Conservation (phyloP, 2,113 vertebrate genomes). For the Hydrolagus affinis region DNA sequence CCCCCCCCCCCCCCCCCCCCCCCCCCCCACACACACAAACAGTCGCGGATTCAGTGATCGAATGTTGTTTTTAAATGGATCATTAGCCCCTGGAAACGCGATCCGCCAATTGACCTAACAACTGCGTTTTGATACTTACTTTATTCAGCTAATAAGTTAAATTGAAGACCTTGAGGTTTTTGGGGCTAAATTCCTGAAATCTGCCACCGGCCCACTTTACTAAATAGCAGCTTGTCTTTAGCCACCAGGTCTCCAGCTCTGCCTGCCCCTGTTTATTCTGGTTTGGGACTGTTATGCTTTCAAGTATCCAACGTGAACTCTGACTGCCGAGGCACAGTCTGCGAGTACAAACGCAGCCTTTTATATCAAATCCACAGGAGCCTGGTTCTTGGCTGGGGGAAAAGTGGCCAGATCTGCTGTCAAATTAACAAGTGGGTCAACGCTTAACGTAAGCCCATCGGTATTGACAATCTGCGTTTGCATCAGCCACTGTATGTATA, state of each 20-base stretch:
- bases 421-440: neutral
- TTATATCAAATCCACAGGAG: neutral
- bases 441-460: neutral
- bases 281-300: neutral
- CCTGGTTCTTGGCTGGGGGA: neutral
- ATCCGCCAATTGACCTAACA: no score
- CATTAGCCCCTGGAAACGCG: no score
- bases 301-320: neutral
- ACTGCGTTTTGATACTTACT: no score
- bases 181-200: neutral
- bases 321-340: neutral
- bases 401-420: neutral
- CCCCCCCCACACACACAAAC: no score
- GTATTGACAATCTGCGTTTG: neutral
- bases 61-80: no score
- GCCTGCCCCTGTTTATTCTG: neutral
- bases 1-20: slow-evolving; percentile 42
- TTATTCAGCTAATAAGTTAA: no score
- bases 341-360: neutral
- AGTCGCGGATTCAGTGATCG: no score
- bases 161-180: neutral
- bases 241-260: no score
- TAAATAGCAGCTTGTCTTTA: neutral
- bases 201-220: neutral
- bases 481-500: neutral